Percentiles rank a stretch among this genome's conserved stretches.
phyloP scores from a whole-genome alignment of 1,140 invertebrate species.

The Bombus haemorrhoidalis region DNA sequence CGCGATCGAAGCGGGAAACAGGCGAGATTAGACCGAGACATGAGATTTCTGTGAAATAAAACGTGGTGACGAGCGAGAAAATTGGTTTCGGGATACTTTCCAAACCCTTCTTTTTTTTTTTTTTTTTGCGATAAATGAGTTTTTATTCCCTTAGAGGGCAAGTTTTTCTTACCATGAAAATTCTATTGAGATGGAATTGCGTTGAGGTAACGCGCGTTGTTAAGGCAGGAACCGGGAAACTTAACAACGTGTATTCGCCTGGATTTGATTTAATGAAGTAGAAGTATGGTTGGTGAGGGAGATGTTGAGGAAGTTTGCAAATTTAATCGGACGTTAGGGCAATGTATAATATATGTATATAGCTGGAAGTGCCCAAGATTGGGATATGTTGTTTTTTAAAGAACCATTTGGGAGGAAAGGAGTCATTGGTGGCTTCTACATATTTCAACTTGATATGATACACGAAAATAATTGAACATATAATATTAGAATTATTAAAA shows the following conservation, averaged over 20 bases:
- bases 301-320: background rate
- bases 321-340: background rate
- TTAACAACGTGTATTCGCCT: background rate
- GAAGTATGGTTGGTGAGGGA: background rate
- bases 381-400: background rate
- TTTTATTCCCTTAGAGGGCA: too few species aligned
- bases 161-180: too few species aligned
- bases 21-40: slow-evolving; percentile 7
- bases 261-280: background rate
- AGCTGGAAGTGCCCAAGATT: background rate
- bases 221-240: background rate
- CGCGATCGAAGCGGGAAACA: background rate
- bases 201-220: too few species aligned
- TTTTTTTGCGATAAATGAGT: too few species aligned
- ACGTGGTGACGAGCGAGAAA: background rate
- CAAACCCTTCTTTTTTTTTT: too few species aligned
- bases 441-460: too few species aligned
- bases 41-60: slow-evolving; percentile 5
- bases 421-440: too few species aligned
- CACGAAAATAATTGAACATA: too few species aligned
- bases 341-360: background rate
- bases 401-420: too few species aligned
- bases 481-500: too few species aligned
- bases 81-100: background rate
- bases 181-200: background rate